phyloP scores from a whole-genome alignment of 2,797 vertebrate genomes.

The Siniperca scherzeri region DNA sequence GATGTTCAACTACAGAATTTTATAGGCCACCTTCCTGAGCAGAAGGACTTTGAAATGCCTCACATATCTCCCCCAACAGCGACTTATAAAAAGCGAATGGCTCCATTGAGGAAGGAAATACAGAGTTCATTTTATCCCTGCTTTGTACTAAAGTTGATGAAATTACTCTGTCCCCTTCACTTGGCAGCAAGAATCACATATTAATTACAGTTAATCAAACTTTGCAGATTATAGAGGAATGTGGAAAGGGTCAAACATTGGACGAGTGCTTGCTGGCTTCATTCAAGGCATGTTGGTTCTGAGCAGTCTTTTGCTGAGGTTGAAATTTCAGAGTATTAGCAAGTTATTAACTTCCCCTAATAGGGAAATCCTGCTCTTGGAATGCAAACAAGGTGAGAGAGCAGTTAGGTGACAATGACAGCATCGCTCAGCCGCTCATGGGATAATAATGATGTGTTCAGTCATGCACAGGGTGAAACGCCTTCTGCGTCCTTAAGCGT shows the following conservation, averaged over 20 bases:
- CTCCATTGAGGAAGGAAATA: slow-evolving; percentile 42
- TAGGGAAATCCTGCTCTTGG: slow-evolving; percentile 74
- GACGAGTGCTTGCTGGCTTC: slow-evolving; percentile 42
- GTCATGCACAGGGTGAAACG: slow-evolving; percentile 58
- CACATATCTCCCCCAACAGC: slow-evolving; percentile 14
- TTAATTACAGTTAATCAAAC: slow-evolving; percentile 80
- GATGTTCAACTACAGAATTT: slow-evolving; percentile 52
- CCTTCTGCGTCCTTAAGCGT: slow-evolving; percentile 42
- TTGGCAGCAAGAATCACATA: slow-evolving; percentile 69
- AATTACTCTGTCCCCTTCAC: slow-evolving; percentile 65
- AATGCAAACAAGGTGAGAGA: slow-evolving; percentile 79
- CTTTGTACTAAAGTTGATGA: slow-evolving; percentile 56
- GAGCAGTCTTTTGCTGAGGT: slow-evolving; percentile 75
- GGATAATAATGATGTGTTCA: slow-evolving; percentile 73
- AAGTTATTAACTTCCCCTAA: slow-evolving; percentile 82
- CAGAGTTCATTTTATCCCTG: slow-evolving; percentile 49
- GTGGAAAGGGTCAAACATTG: slow-evolving; percentile 55
- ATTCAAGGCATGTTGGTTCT: slow-evolving; percentile 60
- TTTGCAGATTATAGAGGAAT: slow-evolving; percentile 66
- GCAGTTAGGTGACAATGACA: slow-evolving; percentile 66
- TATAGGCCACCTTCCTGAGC: slow-evolving; percentile 16
- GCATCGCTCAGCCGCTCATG: slow-evolving; percentile 58
- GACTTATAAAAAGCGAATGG: slow-evolving; percentile 39
- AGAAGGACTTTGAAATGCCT: slow-evolving; percentile 27
- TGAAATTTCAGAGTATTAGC: slow-evolving; percentile 77